These are phyloP conservation scores for Laupala kohalensis DNA, from an alignment of 1,140 invertebrate species.

Conservation along the genomic window DNA sequence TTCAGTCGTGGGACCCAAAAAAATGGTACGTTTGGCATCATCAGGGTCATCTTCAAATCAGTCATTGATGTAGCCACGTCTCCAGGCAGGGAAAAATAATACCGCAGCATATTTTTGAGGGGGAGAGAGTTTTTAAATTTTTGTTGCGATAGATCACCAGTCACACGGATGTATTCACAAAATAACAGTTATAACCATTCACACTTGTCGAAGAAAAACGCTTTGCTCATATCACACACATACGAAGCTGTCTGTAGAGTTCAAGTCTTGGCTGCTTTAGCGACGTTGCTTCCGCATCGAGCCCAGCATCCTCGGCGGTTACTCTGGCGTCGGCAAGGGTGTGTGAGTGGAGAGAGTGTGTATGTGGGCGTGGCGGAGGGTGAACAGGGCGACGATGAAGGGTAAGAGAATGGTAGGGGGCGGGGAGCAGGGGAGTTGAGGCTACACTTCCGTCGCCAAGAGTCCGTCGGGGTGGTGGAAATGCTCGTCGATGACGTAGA, in stretches of 20 bases:
- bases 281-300: slow-evolving; percentile 1
- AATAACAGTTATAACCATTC: slow-evolving; percentile 19
- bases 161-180: slow-evolving; percentile 13
- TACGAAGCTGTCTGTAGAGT: slow-evolving; percentile 23
- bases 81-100: background rate
- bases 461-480: slow-evolving; percentile 32
- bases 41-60: background rate
- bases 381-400: too few species aligned
- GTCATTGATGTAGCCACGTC: background rate
- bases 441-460: slow-evolving; percentile 49
- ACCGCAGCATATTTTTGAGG: background rate
- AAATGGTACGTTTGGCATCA: background rate
- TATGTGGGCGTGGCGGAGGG: background rate
- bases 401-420: too few species aligned
- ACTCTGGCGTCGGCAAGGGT: background rate
- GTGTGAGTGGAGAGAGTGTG: background rate
- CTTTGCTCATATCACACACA: background rate
- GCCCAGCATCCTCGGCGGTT: slow-evolving; percentile 3
- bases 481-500: slow-evolving; percentile 51
- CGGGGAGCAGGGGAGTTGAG: background rate
- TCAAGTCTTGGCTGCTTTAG: slow-evolving; percentile 3
- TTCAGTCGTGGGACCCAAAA: background rate
- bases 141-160: slow-evolving; percentile 4
- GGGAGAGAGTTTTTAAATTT: background rate
- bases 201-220: slow-evolving; percentile 9